Base-by-base conservation (phyloP, 2,797 vertebrate genomes). In the Emydoidea blandingii region DNA sequence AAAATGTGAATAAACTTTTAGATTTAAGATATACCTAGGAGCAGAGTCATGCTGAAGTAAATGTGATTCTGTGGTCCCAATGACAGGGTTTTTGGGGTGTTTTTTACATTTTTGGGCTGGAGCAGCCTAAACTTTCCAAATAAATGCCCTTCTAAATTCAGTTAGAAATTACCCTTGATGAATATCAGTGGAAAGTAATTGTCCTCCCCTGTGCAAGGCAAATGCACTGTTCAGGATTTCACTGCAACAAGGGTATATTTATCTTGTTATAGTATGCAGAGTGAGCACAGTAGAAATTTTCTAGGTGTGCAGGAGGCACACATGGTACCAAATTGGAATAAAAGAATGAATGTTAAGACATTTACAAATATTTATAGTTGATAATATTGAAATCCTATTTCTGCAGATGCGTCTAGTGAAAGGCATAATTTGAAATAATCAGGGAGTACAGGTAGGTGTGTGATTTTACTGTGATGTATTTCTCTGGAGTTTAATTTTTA, bases 391-490 rank as follows among this genome's bases (percentile, higher is more conserved):
- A 56, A 23, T 56, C 11, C 12, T 54, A 57, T 56, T 81, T 81
- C 11, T 41, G 27, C 57, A 54, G 25, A 27, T 56, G n/a, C 80
- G 44, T 56, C n/a, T 37, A 8, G 8, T 27, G 37, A 72, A 37
- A 54, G 80, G 23, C 25, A 57, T 57, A 21, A 56, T 81, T 41
- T 56, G 7, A 57, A 41, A 57, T 37, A 57, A 41, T 54, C 53
- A 27, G 37, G 16, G 62, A 72, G 18, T 11, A 72, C 68, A 23
- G 23, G 10, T 41, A 72, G 9, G 37, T 12, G 11, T n/a, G 37
- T 72, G 68, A 72, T 72, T 21, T 12, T 41, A 0, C 0, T 79
- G 11, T 10, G 3, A 25, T 72, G 5, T 72, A 76, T 87, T 86
- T 92, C 91, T 3, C 15, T 81, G 4, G 6, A 86, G 8, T 56